Percentiles rank a stretch among this genome's conserved stretches.
Conservation (phyloP, 2,113 vertebrate species). For the Cairina moschata region DNA sequence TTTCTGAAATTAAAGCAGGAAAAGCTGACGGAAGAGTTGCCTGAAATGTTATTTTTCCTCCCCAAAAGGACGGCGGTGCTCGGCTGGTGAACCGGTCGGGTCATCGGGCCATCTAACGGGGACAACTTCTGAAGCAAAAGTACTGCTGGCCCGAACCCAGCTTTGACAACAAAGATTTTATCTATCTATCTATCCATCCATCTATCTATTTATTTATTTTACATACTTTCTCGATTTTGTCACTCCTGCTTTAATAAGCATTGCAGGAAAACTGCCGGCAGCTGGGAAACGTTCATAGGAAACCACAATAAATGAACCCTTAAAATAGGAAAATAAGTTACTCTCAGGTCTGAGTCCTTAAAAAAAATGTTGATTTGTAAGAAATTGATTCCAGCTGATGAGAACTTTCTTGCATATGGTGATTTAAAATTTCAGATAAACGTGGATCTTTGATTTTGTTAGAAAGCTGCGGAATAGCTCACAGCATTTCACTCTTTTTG, state of each 20-base stretch:
- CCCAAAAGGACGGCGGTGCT: too few relatives aligned
- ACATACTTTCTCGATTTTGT: accelerated
- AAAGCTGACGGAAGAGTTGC: neutral
- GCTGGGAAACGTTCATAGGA: neutral
- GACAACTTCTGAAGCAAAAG: neutral
- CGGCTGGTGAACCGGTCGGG: too few relatives aligned
- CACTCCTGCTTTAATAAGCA: neutral
- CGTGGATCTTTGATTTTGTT: neutral
- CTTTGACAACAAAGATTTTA: accelerated
- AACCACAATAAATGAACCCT: neutral
- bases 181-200: too few relatives aligned
- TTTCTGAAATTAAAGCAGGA: neutral
- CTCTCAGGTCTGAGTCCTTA: neutral
- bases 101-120: accelerated
- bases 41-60: too few relatives aligned
- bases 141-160: neutral
- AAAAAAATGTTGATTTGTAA: neutral
- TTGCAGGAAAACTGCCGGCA: neutral
- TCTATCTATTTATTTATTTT: too few relatives aligned
- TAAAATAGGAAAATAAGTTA: neutral
- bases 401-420: neutral
- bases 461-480: neutral
- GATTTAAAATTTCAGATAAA: neutral
- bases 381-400: neutral
- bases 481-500: neutral